phyloP scores from a whole-genome alignment of 2,888 invertebrate genomes.

The Salpingus planirostris region DNA sequence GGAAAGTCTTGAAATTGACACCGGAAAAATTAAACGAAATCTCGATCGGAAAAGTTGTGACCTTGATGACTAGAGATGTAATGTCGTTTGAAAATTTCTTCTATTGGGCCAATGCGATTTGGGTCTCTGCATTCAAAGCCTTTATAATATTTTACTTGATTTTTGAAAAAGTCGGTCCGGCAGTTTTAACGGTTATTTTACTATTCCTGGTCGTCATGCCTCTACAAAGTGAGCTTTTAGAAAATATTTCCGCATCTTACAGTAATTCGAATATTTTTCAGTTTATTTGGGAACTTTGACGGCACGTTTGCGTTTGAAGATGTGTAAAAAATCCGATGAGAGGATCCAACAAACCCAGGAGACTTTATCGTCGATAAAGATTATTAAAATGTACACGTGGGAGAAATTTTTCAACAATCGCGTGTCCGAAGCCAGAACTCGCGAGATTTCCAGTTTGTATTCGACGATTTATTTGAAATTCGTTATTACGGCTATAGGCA shows the following conservation, averaged over 20 bases:
- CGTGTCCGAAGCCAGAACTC: constrained; percentile 46
- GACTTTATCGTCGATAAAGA: constrained; percentile 25
- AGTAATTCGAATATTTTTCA: constrained; percentile 37
- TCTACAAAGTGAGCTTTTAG: constrained; percentile 40
- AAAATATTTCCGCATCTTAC: too few relatives aligned
- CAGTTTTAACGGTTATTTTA: constrained; percentile 46
- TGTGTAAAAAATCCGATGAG: constrained; percentile 29
- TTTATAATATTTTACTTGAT: constrained; percentile 70
- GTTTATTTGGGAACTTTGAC: too few relatives aligned
- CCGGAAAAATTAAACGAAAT: constrained; percentile 58
- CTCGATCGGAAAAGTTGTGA: constrained; percentile 65
- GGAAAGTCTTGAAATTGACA: constrained; percentile 47
- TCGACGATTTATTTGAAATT: constrained; percentile 1
- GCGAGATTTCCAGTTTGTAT: constrained; percentile 25
- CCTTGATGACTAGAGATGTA: constrained; percentile 87
- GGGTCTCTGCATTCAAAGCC: constrained; percentile 83
- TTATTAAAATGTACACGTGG: constrained; percentile 33
- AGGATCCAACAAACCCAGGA: constrained; percentile 27
- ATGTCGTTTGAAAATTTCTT: constrained; percentile 81
- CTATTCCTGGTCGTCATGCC: constrained; percentile 42
- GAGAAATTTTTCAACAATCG: constrained; percentile 28
- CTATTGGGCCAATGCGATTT: constrained; percentile 81
- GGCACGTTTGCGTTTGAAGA: constrained; percentile 19
- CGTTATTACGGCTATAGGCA: constrained; percentile 4
- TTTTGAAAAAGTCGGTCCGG: constrained; percentile 47